Evolutionary conservation across 2,888 invertebrate genomes (phyloP), one percentile per base, ranked within the genome.

Genomic region (Lasioglossum figueresi): DNA sequence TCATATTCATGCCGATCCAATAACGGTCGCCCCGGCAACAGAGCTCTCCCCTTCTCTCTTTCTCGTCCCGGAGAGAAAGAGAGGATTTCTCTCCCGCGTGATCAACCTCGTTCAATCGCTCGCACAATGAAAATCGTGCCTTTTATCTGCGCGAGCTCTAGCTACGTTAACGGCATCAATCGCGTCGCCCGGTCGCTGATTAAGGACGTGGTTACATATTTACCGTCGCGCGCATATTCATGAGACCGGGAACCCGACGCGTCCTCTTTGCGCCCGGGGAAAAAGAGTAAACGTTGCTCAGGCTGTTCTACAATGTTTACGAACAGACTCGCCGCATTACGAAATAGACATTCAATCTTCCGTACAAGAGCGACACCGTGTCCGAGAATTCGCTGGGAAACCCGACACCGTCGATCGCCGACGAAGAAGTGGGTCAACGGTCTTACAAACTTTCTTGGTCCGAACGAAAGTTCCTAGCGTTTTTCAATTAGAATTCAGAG

Each of bases 1-100:
- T 83, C 88, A 85, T 87, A 88, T 87, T 87, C 87, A 88, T 86
- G 84, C 31, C 79, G 79, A 66, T 71, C 74, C 72, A 59, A 63
- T 81, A 81, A 87, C 82, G 77, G 81, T 70, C 52, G 78, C 66
- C 31, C 34, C n/a, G 66, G 37, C 52, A n/a, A 23, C 27, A n/a
- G 56, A 31, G 31, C 63, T 14, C 14, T 5, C 14, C 6, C 14
- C 1, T 27, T 4, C 59, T 27, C 27, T 59, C 27, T 59, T 14
- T 59, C 48, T 19, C 19, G 56, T 12, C 4, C 6, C 45, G 56
- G 56, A 66, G 73, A 59, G 73, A 56, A 70, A 71, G 81, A 79
- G 66, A 66, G 63, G 40, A 52, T 45, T 43, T 59, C 75, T 52
- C 71, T 68, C 43, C 19, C 23, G 45, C 56, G 19, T 34, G 78